Evolutionary conservation across 2,113 vertebrate species (phyloP).

Genomic region (Gnathochromis pfefferi): DNA sequence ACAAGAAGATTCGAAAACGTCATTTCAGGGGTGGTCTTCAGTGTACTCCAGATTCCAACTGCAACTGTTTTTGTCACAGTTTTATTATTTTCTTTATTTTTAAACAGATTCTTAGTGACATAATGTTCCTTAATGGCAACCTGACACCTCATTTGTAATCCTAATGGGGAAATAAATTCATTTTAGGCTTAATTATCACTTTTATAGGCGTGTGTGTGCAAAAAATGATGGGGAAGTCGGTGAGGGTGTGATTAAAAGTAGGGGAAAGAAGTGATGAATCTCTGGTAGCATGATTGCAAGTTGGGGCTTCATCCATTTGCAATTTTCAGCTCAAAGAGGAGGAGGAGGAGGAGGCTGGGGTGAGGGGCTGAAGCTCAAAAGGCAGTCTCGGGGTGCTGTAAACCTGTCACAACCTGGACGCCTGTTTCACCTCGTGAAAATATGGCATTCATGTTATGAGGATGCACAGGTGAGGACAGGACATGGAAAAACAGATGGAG

Average conservation of each 20-base stretch:
- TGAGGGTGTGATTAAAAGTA: slow-evolving; percentile 19
- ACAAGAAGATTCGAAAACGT: not conserved
- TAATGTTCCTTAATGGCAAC: not conserved
- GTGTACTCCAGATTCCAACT: not conserved
- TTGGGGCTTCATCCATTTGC: not conserved
- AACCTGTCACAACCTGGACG: not conserved
- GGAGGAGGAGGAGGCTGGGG: not conserved
- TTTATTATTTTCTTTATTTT: not conserved
- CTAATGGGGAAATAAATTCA: slow-evolving; percentile 36
- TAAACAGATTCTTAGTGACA: not conserved
- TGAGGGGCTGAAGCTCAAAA: not conserved
- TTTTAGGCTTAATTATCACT: slow-evolving; percentile 32
- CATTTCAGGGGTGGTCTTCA: not conserved
- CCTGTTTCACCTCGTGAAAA: not conserved
- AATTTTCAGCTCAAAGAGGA: not conserved
- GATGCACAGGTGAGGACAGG: not conserved
- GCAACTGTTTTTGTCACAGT: not conserved
- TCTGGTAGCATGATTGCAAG: not conserved
- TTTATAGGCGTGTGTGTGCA: not conserved
- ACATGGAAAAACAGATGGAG: not conserved
- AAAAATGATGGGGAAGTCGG: not conserved
- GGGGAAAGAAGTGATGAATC: slow-evolving; percentile 6
- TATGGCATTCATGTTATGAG: not conserved
- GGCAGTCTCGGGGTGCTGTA: not conserved
- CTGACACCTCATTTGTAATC: slow-evolving; percentile 13